Conservation (phyloP, 2,113 vertebrate species). For the Dasyurus viverrinus region DNA sequence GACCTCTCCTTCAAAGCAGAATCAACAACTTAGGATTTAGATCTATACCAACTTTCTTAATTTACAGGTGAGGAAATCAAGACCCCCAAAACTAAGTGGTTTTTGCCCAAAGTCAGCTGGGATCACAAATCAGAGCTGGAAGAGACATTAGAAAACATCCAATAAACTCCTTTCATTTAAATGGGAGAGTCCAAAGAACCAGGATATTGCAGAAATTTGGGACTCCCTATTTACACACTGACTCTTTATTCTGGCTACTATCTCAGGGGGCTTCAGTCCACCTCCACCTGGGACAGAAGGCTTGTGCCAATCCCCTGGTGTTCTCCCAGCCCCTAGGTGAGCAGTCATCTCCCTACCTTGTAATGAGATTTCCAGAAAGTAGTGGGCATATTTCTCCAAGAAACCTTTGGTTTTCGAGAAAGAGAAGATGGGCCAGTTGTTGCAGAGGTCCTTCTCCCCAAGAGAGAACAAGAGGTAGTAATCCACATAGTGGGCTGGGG, state of each 20-base stretch:
- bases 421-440: slow-evolving; percentile 90
- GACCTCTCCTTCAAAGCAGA: neutral
- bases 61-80: neutral
- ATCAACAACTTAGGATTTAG: neutral
- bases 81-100: neutral
- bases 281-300: neutral
- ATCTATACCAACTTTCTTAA: neutral
- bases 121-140: neutral
- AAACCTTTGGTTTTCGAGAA: slow-evolving; percentile 90
- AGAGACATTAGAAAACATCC: neutral
- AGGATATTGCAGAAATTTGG: neutral
- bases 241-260: neutral
- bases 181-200: neutral
- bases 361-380: slow-evolving; percentile 92
- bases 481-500: slow-evolving; percentile 95
- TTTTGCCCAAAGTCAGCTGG: neutral
- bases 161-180: neutral
- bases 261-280: neutral
- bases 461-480: slow-evolving; percentile 92
- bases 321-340: neutral
- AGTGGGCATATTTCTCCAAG: slow-evolving; percentile 93
- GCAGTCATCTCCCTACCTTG: slow-evolving; percentile 85
- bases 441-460: slow-evolving; percentile 90
- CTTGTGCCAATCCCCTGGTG: neutral
- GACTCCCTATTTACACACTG: neutral